Evolutionary conservation across 2,888 invertebrate species (phyloP), one percentile per base, ranked within the genome.

Genomic region (Acanthosepion pharaonis): DNA sequence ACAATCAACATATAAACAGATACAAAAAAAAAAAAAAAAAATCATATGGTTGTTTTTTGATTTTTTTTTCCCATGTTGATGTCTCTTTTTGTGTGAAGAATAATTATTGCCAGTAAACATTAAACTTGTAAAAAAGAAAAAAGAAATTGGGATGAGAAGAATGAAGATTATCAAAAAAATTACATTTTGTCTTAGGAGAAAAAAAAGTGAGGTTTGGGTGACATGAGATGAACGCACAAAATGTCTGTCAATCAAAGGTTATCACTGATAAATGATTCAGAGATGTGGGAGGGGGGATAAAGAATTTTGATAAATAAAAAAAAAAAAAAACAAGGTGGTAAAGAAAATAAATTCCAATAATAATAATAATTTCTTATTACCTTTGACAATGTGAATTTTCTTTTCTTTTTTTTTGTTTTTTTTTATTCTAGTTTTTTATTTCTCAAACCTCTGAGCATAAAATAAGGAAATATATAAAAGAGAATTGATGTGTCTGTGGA

Each of bases 191-290:
- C 55, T 59, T 59, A 4, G 2, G 78, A 1, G 18, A n/a, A 78
- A n/a, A 78, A n/a, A n/a, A 33, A 33, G 33, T 33, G 33, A 33
- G 33, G 33, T 0, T 33, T 33, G 0, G 33, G 78, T 11, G 11
- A 78, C 11, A 78, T 78, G 28, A 78, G n/a, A 15, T 78, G 78
- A 78, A 78, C n/a, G 15, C 15, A 15, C n/a, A 78, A 78, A 78
- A 78, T n/a, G n/a, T 78, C 78, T n/a, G 78, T 78, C 78, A 78
- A n/a, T 78, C 78, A 78, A 78, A n/a, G 78, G n/a, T n/a, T 20
- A 11, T n/a, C 3, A 11, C 78, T n/a, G 78, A 78, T 78, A 78
- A n/a, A 78, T 2, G 18, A 59, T 59, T 59, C 23, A 78, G n/a
- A 15, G 15, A n/a, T 78, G 33, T 33, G 33, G 33, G 33, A 33